Conservation (phyloP, 2,113 vertebrate species). For the Pavo muticus region DNA sequence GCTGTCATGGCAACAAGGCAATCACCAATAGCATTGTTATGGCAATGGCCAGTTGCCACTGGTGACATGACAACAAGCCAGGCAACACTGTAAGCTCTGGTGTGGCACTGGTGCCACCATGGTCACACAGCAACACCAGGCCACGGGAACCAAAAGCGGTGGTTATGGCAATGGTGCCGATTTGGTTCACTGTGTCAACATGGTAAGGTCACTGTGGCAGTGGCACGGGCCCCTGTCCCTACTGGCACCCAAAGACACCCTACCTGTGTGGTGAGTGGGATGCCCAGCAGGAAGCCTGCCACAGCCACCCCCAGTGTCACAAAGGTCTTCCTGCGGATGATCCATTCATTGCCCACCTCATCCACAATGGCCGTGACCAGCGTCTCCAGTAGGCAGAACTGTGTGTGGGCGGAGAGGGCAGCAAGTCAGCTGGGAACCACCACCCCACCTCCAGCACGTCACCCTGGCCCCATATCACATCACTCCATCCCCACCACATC, state of each 20-base stretch:
- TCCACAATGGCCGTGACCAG: constrained; percentile 96
- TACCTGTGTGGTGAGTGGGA: constrained; percentile 94
- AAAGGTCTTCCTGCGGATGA: constrained; percentile 90
- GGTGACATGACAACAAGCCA: not conserved
- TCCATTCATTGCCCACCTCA: constrained; percentile 96
- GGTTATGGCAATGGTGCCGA: not conserved
- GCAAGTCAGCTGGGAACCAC: not conserved
- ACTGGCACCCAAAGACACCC: not conserved
- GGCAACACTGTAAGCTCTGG: not conserved
- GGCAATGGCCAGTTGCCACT: not conserved
- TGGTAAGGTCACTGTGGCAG: not conserved
- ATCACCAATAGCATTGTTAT: too few species aligned
- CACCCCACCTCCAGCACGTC: not conserved
- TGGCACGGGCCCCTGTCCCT: accelerated
- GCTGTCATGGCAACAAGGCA: not conserved
- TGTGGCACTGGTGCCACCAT: not conserved
- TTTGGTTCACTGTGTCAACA: not conserved
- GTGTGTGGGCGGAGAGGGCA: not conserved
- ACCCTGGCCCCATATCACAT: not conserved
- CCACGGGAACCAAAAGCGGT: not conserved
- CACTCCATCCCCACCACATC: not conserved
- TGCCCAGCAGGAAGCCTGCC: constrained; percentile 90
- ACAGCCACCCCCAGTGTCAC: constrained; percentile 91
- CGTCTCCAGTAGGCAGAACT: constrained; percentile 98
- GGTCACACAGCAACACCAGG: not conserved